phyloP scores from a whole-genome alignment of 2,888 invertebrate species.

The Phortica okadai region DNA sequence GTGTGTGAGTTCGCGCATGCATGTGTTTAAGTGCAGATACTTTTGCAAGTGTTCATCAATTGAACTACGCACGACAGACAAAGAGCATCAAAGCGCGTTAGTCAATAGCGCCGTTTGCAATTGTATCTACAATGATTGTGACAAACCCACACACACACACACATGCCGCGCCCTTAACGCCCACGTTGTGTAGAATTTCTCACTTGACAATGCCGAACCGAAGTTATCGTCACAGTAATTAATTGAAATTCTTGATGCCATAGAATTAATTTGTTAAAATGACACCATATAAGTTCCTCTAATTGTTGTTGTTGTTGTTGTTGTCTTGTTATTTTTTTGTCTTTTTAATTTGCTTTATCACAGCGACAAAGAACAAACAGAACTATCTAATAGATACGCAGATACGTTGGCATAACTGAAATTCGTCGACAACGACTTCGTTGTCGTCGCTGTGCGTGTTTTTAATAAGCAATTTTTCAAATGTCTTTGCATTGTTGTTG shows the following conservation, averaged over 20 bases:
- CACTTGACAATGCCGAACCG: not conserved
- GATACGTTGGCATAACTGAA: not conserved
- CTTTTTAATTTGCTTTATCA: slow-evolving; percentile 48
- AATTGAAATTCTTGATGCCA: slow-evolving; percentile 10
- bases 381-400: slow-evolving; percentile 58
- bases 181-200: not conserved
- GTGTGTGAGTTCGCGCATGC: too few species aligned
- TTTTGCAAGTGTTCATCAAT: too few species aligned
- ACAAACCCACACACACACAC: too few species aligned
- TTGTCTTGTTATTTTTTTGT: not conserved
- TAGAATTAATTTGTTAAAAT: not conserved
- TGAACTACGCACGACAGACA: too few species aligned
- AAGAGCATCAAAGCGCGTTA: too few species aligned
- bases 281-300: not conserved
- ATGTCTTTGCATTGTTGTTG: slow-evolving; percentile 7
- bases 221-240: not conserved
- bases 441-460: not conserved
- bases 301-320: not conserved
- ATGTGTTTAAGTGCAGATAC: too few species aligned
- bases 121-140: too few species aligned
- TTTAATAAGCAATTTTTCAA: slow-evolving; percentile 37
- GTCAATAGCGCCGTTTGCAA: too few species aligned
- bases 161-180: slow-evolving; percentile 1
- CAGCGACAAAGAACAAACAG: slow-evolving; percentile 60
- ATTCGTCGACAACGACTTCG: slow-evolving; percentile 15